These are phyloP conservation scores for Caenorhabditis sp. DNA, from an alignment of 2,888 invertebrate species.

Conservation along the genomic window DNA sequence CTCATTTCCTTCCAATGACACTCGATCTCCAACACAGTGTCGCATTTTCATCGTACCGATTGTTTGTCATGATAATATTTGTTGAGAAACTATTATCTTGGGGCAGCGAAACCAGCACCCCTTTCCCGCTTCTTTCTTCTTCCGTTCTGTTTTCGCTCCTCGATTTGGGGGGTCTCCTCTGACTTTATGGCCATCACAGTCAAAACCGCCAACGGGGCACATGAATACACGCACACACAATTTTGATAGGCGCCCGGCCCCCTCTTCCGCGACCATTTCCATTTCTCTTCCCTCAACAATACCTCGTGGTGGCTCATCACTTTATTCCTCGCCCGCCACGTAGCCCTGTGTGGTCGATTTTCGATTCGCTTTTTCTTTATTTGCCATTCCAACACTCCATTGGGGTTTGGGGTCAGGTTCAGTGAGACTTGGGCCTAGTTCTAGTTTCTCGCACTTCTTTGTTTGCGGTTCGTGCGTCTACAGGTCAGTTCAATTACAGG, in stretches of 20 bases:
- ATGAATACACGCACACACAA: slow-evolving; percentile 22
- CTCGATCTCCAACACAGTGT: slow-evolving; percentile 55
- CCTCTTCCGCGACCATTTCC: slow-evolving; percentile 10
- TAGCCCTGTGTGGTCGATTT: slow-evolving; percentile 20
- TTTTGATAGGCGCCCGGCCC: slow-evolving; percentile 36
- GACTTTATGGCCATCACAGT: slow-evolving; percentile 48
- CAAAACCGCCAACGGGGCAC: slow-evolving; percentile 27
- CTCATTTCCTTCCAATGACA: slow-evolving; percentile 56
- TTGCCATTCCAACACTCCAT: slow-evolving; percentile 20
- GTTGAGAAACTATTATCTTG: slow-evolving; percentile 64
- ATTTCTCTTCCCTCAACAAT: background rate
- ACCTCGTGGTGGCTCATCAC: no score
- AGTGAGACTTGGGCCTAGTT: background rate
- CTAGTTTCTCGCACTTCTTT: background rate
- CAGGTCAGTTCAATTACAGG: background rate
- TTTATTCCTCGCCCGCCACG: slow-evolving; percentile 9
- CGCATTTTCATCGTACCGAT: slow-evolving; percentile 58
- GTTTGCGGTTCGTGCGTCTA: slow-evolving; percentile 27
- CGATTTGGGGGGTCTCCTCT: slow-evolving; percentile 29
- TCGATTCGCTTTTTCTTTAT: slow-evolving; percentile 32
- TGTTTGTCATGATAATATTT: slow-evolving; percentile 64
- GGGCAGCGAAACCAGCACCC: slow-evolving; percentile 43
- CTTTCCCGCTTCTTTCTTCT: slow-evolving; percentile 14
- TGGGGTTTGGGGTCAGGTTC: background rate
- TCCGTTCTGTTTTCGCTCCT: slow-evolving; percentile 1